Percentiles rank a stretch among this genome's conserved stretches.
Evolutionary conservation across 2,797 vertebrate species (phyloP).

Genomic region (Oreochromis grahami): DNA sequence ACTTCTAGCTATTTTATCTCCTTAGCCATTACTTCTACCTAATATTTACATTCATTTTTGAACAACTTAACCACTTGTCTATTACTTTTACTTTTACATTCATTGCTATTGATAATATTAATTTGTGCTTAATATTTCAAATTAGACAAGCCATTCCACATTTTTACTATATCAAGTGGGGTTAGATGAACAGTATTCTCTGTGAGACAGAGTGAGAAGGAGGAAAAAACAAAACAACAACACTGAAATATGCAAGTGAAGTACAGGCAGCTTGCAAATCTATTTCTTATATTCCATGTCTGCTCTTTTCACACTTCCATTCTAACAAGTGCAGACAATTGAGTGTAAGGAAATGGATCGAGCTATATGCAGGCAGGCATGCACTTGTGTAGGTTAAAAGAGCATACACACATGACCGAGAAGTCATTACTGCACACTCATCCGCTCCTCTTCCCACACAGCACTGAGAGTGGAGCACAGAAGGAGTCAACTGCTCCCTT

Average conservation of each 20-base stretch:
- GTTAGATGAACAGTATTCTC: background rate
- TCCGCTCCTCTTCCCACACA: conserved; percentile 17
- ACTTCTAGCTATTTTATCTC: background rate
- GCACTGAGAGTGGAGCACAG: conserved; percentile 2
- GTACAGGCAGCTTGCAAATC: background rate
- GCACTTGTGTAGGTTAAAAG: background rate
- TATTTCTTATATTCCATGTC: background rate
- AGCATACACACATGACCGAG: background rate
- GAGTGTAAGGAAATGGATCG: background rate
- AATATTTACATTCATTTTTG: background rate
- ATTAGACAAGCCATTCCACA: background rate
- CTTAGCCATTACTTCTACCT: background rate
- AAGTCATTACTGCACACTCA: conserved; percentile 13
- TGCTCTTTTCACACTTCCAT: background rate
- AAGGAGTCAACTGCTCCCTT: conserved; percentile 34
- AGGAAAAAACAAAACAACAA: background rate
- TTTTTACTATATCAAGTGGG: background rate
- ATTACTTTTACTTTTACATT: background rate
- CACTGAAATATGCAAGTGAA: background rate
- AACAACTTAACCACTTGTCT: background rate
- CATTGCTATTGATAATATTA: background rate
- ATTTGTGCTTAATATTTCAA: background rate
- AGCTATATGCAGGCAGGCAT: background rate
- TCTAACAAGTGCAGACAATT: background rate
- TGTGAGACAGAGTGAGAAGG: background rate